Base-by-base conservation (phyloP, 1,140 invertebrate genomes). In the Hydropsyche tenuis region DNA sequence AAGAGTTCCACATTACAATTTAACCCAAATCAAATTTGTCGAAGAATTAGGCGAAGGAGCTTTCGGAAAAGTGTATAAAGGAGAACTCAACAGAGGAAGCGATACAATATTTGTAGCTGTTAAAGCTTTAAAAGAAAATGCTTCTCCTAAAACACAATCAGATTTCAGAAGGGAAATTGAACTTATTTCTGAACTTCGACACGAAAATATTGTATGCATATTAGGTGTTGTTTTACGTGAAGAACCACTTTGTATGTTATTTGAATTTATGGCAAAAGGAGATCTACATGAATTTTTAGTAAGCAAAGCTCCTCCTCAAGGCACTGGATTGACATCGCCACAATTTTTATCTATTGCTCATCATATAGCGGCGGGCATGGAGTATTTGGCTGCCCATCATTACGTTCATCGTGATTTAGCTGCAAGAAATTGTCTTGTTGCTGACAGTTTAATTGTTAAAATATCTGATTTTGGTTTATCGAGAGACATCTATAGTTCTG, bases 321-420 rank as follows among this genome's bases (percentile, higher is more conserved):
- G 89, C 16, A 88, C 82, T 65, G 85, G 86, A 0, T 78, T 86
- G n/a, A 83, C 83, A 5, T 78, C 83, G 5, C 79, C 83, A 78
- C 80, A 83, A 56, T 76, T 85, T n/a, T 83, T 99, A 18, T 92
- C 93, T 25, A 93, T 97, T 75, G 91, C 96, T 56, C 87, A 92
- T 66, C 96, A 98, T 84, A 96, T 99, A 78, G 95, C 96, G 70
- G 92, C 95, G 85, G 94, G 95, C 63, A 98, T 99, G 96, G 96
- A 98, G 80, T 99, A 99, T 83, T 86, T 99, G 9, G 91, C 95
- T 1, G 90, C 89, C 66, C 95, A 98, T 85, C 96, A 98, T 84
- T 99, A 98, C 82, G 96, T 99, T 0, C 97, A 99, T 83, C 89
- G 96, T 78, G 97, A 99, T 85, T 86, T 99, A 45, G 96, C 97